Base-by-base conservation (phyloP, 64 coral and sea anemone genomes). In the Stichodactyla mertensii region DNA sequence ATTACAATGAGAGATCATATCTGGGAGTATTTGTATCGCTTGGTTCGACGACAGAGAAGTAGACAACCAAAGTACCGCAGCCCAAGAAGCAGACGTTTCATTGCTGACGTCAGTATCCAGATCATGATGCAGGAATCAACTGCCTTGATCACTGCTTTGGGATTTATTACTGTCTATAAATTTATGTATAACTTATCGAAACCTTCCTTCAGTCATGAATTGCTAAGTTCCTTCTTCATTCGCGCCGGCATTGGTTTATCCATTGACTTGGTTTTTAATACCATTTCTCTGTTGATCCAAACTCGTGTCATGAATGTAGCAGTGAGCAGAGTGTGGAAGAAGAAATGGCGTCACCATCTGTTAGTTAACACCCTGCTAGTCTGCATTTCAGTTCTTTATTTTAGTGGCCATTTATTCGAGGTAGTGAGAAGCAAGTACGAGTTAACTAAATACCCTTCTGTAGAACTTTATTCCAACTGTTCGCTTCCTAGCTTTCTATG, bases 91-190 rank as follows among this genome's bases (percentile, higher is more conserved):
- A 86, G 87, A 57, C 93, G 93, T 56, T 28, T 95, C 51, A 88
- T 91, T 0, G 93, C 93, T 22, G 89, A 95, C 85, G 36, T 95
- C 56, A 95, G 89, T 51, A 91, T 95, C 54, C 93, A 95, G 82
- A 95, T 95, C 14, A 91, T 95, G 15, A 61, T 95, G 55, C 84
- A 88, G 52, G 93, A 95, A 45, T 85, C 89, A 11, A 95, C 87
- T 15, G 82, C 89, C 24, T 36, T 95, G 10, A 88, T 95, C 52
- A 82, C 83, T 11, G 93, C 93, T 23, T 64, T 95, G 5, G 89
- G 93, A 1, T 95, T 86, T 54, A 84, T 83, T 26, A 85, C 86
- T 54, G n/a, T 95, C 19, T 95, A 89, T 16, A 74, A 83, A 4
- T 86, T 94, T 24, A 95, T 91, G 89, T 92, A 92, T 59, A 77